Conservation (phyloP, 1,140 invertebrate species). For the Tetranychus urticae region DNA sequence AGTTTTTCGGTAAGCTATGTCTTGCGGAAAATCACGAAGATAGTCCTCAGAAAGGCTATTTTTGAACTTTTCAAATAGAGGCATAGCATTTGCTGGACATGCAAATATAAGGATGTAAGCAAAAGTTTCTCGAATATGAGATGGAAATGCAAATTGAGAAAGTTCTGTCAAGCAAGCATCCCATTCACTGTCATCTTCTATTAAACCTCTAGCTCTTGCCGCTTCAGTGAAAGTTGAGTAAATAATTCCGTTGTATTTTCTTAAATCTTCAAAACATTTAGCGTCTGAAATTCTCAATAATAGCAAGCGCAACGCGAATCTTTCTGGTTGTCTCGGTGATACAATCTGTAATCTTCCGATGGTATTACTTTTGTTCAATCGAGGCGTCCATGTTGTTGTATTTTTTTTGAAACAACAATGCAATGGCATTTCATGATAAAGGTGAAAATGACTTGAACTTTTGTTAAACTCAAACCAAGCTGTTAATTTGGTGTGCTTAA, state of each 20-base stretch:
- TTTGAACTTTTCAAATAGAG: neutral
- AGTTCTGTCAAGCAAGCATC: neutral
- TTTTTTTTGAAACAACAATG: neutral
- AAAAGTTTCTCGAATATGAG: neutral
- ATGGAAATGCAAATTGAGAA: neutral
- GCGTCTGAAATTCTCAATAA: constrained; percentile 11
- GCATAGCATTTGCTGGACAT: neutral
- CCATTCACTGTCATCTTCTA: constrained; percentile 8
- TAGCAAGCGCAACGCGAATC: constrained; percentile 13
- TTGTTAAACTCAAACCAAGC: constrained; percentile 3
- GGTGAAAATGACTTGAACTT: neutral
- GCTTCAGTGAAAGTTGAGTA: constrained; percentile 10
- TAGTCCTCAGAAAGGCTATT: neutral
- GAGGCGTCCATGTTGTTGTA: neutral
- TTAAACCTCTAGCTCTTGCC: neutral
- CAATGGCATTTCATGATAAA: neutral
- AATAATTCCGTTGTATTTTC: constrained; percentile 5
- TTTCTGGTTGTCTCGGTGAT: constrained; percentile 8
- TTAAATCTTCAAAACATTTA: constrained; percentile 12
- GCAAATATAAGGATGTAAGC: neutral
- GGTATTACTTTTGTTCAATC: neutral
- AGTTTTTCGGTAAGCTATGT: neutral
- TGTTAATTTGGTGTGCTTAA: constrained; percentile 3
- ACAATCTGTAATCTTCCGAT: constrained; percentile 9
- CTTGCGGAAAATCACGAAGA: neutral